Conservation (phyloP, 2,797 vertebrate species). For the Cirrhinus molitorella region DNA sequence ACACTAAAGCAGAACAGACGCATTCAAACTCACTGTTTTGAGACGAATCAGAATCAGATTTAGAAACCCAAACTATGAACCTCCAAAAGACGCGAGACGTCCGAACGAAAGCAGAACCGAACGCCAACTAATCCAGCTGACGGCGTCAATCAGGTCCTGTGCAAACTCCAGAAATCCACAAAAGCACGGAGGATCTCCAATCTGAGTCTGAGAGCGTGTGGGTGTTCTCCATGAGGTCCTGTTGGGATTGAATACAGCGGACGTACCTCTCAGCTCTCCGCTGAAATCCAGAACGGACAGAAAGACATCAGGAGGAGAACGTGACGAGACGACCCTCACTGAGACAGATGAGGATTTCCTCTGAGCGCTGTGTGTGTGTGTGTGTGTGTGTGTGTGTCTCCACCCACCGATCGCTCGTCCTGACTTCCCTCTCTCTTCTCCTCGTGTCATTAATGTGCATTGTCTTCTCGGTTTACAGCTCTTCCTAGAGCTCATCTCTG, state of each 20-base stretch:
- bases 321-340: background rate
- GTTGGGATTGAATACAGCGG: background rate
- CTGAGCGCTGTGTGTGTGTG: conserved; percentile 42
- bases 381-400: conserved; percentile 47
- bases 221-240: conserved; percentile 6
- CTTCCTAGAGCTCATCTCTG: conserved; percentile 14
- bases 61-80: background rate
- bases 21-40: background rate
- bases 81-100: background rate
- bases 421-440: conserved; percentile 32
- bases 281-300: conserved; percentile 21
- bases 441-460: conserved; percentile 46
- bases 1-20: background rate
- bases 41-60: background rate
- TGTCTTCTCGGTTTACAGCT: conserved; percentile 47
- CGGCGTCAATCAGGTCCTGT: conserved; percentile 17
- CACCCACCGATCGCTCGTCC: conserved; percentile 38
- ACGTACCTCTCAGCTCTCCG: conserved; percentile 61
- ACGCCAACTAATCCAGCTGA: background rate
- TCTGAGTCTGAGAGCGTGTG: background rate
- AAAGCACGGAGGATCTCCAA: background rate
- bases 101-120: background rate
- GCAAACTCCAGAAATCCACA: background rate
- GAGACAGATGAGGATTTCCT: conserved; percentile 64
- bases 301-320: conserved; percentile 32